Evolutionary conservation across 2,888 invertebrate species (phyloP), one percentile per base, ranked within the genome.

Genomic region (Homarus gammarus): DNA sequence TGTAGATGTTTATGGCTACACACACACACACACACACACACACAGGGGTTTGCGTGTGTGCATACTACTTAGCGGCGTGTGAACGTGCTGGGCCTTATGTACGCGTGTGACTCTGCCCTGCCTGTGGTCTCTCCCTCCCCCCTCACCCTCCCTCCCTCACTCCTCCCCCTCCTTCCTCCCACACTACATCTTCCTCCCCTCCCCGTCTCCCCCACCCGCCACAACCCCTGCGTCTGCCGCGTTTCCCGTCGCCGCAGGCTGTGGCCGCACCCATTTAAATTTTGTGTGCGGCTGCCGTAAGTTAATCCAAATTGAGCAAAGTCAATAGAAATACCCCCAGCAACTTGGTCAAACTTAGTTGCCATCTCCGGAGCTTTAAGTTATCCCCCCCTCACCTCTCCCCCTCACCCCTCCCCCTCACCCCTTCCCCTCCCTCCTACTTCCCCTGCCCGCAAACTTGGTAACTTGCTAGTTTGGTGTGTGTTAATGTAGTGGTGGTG

Each of bases 281-380:
- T 87, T 87, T 87, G 77, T 31, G 38, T 70, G 64, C 81, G 22
- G n/a, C 64, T 51, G 51, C 51, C 27, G 3, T 75, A 87, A 87
- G 79, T 87, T 87, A 72, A 87, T 81, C 64, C 79, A 72, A 81
- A 87, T 72, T 87, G 61, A 64, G 61, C 51, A 33, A 56, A 81
- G 87, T 87, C 87, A 87, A 87, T 87, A 87, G 33, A 49, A 68
- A 86, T 86, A 68, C 49, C 86, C 22, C 8, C 3, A 22, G 51
- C 79, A 87, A 87, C 87, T 87, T 87, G n/a, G 70, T 27, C 79
- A 36, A 79, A 87, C 79, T 87, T 49, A 31, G 79, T 61, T 79
- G 79, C 79, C 79, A 79, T 79, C 79, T 79, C 79, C 51, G 79
- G 79, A 79, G 79, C 79, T 79, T 79, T 79, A 61, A 61, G 79